These are phyloP conservation scores for Amaurobius ferox DNA, from an alignment of 2,888 invertebrate genomes.

Conservation along the genomic window DNA sequence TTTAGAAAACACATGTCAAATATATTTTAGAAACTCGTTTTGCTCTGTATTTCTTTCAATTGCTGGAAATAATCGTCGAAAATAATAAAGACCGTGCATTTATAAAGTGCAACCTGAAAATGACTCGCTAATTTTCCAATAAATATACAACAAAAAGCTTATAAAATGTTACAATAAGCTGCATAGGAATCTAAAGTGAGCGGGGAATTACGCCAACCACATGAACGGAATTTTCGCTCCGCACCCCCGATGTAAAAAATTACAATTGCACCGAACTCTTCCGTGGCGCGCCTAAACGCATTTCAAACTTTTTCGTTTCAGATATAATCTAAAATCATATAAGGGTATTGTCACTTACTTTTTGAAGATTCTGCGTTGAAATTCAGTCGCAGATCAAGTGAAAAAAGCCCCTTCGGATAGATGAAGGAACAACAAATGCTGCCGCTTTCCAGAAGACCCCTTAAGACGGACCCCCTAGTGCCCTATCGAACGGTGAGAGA, in stretches of 20 bases:
- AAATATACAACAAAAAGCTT: too few species aligned
- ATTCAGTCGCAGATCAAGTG: slow-evolving; percentile 3
- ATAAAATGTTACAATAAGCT: background rate
- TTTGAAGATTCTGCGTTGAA: background rate
- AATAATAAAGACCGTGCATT: too few species aligned
- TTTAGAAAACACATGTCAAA: too few species aligned
- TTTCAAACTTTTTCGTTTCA: background rate
- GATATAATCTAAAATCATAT: background rate
- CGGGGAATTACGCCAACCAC: slow-evolving; percentile 4
- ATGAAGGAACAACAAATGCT: slow-evolving; percentile 50
- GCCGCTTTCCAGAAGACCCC: slow-evolving; percentile 33
- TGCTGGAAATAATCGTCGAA: too few species aligned
- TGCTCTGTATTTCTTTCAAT: too few species aligned
- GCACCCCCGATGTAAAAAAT: slow-evolving; percentile 19
- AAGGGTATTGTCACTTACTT: background rate
- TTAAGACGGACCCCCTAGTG: slow-evolving; percentile 35
- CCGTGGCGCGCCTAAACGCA: background rate
- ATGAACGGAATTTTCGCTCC: slow-evolving; percentile 8
- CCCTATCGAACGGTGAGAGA: slow-evolving; percentile 56
- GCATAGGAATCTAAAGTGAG: background rate
- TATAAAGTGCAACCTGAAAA: too few species aligned
- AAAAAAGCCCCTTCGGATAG: slow-evolving; percentile 36
- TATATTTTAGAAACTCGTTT: too few species aligned
- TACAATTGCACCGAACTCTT: slow-evolving; percentile 7
- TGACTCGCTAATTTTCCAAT: too few species aligned